A percentile compares a stretch with the other conserved stretches of the same genome.
Evolutionary conservation across 2,797 vertebrate species (phyloP).

Genomic region (Okamejei kenojei): DNA sequence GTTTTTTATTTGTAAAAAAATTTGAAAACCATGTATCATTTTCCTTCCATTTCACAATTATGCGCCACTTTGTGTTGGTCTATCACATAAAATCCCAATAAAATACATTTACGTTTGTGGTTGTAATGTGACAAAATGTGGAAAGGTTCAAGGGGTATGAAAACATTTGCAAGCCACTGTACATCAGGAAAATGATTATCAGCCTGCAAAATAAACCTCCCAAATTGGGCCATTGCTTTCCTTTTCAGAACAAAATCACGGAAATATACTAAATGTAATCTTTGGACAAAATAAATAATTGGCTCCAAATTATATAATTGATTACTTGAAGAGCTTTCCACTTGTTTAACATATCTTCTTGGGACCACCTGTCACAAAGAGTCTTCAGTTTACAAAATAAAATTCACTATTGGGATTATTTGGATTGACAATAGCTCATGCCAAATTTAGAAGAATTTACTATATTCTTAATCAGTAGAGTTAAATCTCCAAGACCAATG

Average conservation of each 20-base stretch:
- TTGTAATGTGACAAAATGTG: too few species aligned
- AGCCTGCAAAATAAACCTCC: slow-evolving; percentile 13
- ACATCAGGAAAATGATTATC: background rate
- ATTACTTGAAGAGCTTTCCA: background rate
- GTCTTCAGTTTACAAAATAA: background rate
- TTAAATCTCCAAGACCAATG: background rate
- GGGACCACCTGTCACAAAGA: background rate
- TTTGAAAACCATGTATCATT: too few species aligned
- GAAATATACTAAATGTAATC: background rate
- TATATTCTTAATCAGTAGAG: background rate
- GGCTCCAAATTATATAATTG: background rate
- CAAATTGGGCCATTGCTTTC: background rate
- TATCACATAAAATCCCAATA: too few species aligned
- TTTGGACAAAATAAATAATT: background rate
- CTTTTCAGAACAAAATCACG: background rate
- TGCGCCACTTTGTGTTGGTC: too few species aligned
- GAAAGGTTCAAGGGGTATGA: too few species aligned
- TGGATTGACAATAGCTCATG: background rate
- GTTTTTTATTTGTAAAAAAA: too few species aligned
- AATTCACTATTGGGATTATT: background rate
- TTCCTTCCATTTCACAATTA: too few species aligned
- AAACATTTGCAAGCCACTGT: too few species aligned
- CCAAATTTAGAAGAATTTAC: background rate
- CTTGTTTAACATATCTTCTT: background rate
- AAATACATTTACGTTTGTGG: too few species aligned